Evolutionary conservation across 92 coral and sea anemone species (phyloP), one percentile per base, ranked within the genome.

Genomic region (Epizoanthus stellaris): DNA sequence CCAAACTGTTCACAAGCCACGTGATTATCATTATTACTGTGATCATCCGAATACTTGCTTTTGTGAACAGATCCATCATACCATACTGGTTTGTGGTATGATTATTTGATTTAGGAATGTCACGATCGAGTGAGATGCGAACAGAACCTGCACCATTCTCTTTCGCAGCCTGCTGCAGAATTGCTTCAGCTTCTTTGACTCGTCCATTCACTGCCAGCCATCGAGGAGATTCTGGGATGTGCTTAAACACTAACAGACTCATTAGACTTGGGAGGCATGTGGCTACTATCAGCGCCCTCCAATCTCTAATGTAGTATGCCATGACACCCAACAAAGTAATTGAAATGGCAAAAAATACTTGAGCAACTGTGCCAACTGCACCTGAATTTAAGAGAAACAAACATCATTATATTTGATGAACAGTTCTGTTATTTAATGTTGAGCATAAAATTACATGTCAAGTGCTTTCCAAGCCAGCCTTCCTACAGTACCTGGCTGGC

Each of bases 1-100:
- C 98, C 80, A 88, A 75, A 57, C 98, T 92, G 81, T 94, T 96
- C 5, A 92, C 95, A 75, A 96, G 91, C 92, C 98, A 94, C 16
- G 88, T 81, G 16, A 92, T n/a, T 2, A 91, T 76, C 82, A 96
- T 85, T 77, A 90, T 91, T 1, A 92, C 42, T 49, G 92, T 95
- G 71, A 89, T 80, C 34, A 77, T 21, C 30, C 95, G 92, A 9
- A 94, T 83, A 56, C 84, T 49, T 76, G 86, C 87, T 90, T 92
- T 91, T 30, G 89, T 94, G 85, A 96, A 90, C 75, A 94, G 66
- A 80, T 92, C 93, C 7, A 85, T 49, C 20, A 96, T 69, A 36
- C 95, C 98, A 84, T 87, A 88, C 38, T 68, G 39, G 73, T 36
- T 40, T 15, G 64, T 25, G 6, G 52, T 11, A 3, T 87, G 86